Percentiles rank a stretch among this genome's conserved stretches.
Evolutionary conservation across 2,888 invertebrate species (phyloP).

Genomic region (Nyleta sp.): DNA sequence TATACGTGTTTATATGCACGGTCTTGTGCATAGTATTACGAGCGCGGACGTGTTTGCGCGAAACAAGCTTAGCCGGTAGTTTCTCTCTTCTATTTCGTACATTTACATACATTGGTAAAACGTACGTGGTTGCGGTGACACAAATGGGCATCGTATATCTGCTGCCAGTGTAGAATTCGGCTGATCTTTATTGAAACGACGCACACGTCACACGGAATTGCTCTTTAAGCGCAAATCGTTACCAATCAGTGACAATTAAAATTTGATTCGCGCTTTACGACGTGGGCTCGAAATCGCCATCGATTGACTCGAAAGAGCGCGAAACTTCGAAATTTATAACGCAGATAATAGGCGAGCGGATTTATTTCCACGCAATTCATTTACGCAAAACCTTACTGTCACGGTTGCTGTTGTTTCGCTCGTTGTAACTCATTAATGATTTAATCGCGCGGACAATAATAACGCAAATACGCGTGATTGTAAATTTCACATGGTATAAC

Average conservation of each 20-base stretch:
- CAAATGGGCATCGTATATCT: slow-evolving; percentile 44
- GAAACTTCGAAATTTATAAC: no score
- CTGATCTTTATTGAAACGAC: slow-evolving; percentile 39
- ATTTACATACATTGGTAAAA: slow-evolving; percentile 54
- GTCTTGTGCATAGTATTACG: slow-evolving; percentile 35
- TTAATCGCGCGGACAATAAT: slow-evolving; percentile 19
- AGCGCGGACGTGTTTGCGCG: slow-evolving; percentile 28
- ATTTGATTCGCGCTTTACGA: no score
- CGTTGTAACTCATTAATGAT: slow-evolving; percentile 35
- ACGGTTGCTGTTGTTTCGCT: background rate
- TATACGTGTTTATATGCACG: slow-evolving; percentile 43
- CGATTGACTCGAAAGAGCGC: no score
- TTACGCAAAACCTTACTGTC: background rate
- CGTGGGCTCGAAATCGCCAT: no score
- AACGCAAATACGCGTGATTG: slow-evolving; percentile 42
- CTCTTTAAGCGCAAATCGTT: slow-evolving; percentile 7
- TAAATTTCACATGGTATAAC: slow-evolving; percentile 36
- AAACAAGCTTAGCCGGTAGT: slow-evolving; percentile 57
- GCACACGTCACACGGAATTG: slow-evolving; percentile 5
- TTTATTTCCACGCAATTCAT: no score
- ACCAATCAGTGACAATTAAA: background rate
- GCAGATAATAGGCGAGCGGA: no score
- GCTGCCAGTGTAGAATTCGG: slow-evolving; percentile 36
- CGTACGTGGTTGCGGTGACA: slow-evolving; percentile 45
- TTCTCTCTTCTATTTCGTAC: slow-evolving; percentile 57